A percentile compares a stretch with the other conserved stretches of the same genome.
phyloP scores from a whole-genome alignment of 2,888 invertebrate genomes.

The Eupithecia centaureata region DNA sequence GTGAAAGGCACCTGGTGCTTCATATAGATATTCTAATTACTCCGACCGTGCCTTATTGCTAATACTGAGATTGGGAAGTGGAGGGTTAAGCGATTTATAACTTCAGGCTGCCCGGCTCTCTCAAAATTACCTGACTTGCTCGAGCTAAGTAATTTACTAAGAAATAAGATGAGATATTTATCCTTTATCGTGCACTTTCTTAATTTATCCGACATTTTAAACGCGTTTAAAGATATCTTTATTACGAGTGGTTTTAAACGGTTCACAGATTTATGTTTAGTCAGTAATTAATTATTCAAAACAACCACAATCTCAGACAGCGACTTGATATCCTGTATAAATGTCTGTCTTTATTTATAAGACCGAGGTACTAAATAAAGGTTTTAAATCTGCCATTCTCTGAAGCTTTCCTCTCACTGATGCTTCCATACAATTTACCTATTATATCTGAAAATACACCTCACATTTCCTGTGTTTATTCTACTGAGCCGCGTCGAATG shows the following conservation, averaged over 20 bases:
- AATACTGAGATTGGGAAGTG: slow-evolving; percentile 25
- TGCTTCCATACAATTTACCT: neutral
- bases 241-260: neutral
- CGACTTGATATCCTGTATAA: neutral
- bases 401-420: neutral
- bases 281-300: neutral
- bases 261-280: neutral
- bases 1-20: neutral
- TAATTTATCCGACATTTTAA: neutral
- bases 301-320: neutral
- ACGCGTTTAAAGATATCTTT: neutral
- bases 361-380: neutral
- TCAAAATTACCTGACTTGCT: slow-evolving; percentile 17
- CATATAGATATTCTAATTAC: neutral
- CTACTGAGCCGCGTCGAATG: neutral
- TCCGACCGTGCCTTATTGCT: slow-evolving; percentile 19
- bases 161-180: no score
- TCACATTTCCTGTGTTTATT: slow-evolving; percentile 6
- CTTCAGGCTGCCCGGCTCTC: slow-evolving; percentile 11
- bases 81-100: slow-evolving; percentile 33
- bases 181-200: neutral
- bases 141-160: slow-evolving; percentile 8
- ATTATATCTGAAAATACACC: slow-evolving; percentile 7
- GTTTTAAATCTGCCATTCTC: neutral
- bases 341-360: neutral